Evolutionary conservation across 2,113 vertebrate genomes (phyloP).

Genomic region (Anguilla rostrata): DNA sequence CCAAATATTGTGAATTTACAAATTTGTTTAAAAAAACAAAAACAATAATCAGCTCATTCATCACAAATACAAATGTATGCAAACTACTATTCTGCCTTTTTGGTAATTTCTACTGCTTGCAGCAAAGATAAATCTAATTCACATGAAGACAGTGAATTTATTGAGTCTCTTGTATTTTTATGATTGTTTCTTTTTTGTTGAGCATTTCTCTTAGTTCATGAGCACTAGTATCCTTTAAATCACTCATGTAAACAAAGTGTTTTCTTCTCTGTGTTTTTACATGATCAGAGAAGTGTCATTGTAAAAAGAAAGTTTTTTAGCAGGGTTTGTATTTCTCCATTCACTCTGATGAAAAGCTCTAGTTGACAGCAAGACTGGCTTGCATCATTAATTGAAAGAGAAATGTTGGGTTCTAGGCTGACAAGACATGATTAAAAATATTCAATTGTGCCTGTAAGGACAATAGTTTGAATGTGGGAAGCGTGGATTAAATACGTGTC

Average conservation of each 20-base stretch:
- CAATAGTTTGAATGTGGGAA: neutral
- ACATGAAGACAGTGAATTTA: neutral
- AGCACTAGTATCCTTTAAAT: neutral
- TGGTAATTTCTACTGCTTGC: neutral
- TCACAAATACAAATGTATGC: neutral
- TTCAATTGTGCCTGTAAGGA: neutral
- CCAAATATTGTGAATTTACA: neutral
- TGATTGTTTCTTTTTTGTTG: neutral
- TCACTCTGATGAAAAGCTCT: constrained; percentile 9
- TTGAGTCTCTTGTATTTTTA: neutral
- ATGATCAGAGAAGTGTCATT: neutral
- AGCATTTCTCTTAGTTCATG: neutral
- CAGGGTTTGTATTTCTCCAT: neutral
- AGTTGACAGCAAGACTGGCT: neutral
- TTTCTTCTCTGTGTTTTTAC: neutral
- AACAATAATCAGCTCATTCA: neutral
- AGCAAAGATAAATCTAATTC: neutral
- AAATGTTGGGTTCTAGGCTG: neutral
- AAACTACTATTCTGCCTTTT: neutral
- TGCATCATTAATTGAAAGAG: neutral
- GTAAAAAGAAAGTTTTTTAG: neutral
- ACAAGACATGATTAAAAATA: neutral
- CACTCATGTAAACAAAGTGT: neutral
- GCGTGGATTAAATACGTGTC: neutral
- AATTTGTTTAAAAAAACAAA: neutral